phyloP scores from a whole-genome alignment of 2,797 vertebrate genomes.

The Ceryle rudis region DNA sequence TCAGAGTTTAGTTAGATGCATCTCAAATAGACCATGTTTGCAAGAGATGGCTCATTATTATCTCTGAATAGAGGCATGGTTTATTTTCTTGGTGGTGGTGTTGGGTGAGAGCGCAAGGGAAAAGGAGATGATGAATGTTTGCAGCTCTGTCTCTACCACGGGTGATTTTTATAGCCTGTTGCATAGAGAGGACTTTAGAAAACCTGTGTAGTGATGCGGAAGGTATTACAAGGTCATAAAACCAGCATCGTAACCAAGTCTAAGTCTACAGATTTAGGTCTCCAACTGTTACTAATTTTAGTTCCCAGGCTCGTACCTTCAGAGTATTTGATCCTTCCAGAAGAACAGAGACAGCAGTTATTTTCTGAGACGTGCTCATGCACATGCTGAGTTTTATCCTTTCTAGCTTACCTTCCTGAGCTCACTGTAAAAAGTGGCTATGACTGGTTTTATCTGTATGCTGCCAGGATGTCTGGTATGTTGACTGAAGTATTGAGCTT shows the following conservation, averaged over 20 bases:
- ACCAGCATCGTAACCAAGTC: background rate
- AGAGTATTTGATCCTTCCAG: background rate
- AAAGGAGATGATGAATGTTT: background rate
- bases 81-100: background rate
- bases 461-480: background rate
- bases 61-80: background rate
- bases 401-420: background rate
- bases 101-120: background rate
- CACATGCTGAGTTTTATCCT: background rate
- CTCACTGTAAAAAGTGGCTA: background rate
- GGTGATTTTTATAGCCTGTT: background rate
- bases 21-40: background rate
- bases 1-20: background rate
- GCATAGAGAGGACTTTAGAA: background rate
- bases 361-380: background rate
- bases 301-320: background rate
- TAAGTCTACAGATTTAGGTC: background rate
- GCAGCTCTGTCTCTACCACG: background rate
- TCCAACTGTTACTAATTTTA: rapidly evolving
- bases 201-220: background rate
- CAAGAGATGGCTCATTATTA: background rate
- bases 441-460: background rate
- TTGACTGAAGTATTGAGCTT: background rate
- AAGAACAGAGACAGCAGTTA: background rate
- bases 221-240: background rate